Evolutionary conservation across 2,113 vertebrate species (phyloP), one percentile per base, ranked within the genome.

Genomic region (Engystomops pustulosus): DNA sequence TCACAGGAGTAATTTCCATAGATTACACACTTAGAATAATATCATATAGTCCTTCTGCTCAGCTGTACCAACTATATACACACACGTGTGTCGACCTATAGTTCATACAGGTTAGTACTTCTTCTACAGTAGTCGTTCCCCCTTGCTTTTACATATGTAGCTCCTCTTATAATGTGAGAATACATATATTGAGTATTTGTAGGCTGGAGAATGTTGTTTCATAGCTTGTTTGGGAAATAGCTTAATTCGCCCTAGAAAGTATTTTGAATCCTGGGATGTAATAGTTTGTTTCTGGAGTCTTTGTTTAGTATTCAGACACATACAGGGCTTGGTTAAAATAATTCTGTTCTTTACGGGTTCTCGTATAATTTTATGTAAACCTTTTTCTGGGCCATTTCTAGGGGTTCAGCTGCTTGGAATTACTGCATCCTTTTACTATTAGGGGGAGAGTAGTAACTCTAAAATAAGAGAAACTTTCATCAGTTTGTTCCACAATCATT

Each of bases 291-390:
- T 15, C 6, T 77, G 17, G 74, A 23, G 32, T 34, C 17, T n/a
- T n/a, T n/a, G 20, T 20, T 72, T 72, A 27, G 41, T 25, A 27
- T 44, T 71, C 4, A 7, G n/a, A 69, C 32, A 45, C 55, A 58
- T 78, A 78, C 75, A 78, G 75, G 47, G 34, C 75, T 78, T 78
- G 75, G 75, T 78, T 78, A 78, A 58, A 36, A 17, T 30, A 67
- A n/a, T 34, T 20, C 12, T 67, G 27, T n/a, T n/a, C n/a, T n/a
- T n/a, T n/a, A n/a, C n/a, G n/a, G n/a, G n/a, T n/a, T n/a, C n/a
- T n/a, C n/a, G n/a, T n/a, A n/a, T 65, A 32, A 12, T 32, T 60
- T 23, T 11, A 11, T 11, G 5, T 45, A 11, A 2, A 2, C 2
- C 10, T 41, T 4, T 41, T 41, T 45, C 25, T 58, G n/a, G n/a